Evolutionary conservation across 2,113 vertebrate genomes (phyloP).

Genomic region (Calidris pygmaea): DNA sequence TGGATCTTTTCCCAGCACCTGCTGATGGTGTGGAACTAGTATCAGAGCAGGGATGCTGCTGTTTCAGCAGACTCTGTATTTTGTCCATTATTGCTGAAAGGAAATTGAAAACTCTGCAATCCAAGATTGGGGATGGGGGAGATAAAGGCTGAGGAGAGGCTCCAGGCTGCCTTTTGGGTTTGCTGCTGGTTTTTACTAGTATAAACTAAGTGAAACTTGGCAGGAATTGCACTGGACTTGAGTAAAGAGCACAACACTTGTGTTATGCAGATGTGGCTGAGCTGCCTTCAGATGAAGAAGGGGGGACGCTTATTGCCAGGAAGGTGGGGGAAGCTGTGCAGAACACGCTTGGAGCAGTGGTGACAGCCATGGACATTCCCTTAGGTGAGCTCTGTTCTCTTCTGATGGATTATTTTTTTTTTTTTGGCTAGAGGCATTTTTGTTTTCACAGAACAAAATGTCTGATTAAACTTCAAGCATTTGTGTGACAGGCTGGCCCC

Average conservation of each 20-base stretch:
- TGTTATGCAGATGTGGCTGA: constrained; percentile 83
- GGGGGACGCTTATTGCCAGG: constrained; percentile 91
- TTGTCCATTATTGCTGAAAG: background rate
- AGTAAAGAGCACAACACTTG: background rate
- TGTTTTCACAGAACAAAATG: background rate
- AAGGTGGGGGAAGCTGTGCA: constrained; percentile 97
- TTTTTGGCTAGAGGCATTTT: background rate
- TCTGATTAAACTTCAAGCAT: background rate
- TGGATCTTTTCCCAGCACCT: background rate
- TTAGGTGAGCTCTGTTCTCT: constrained; percentile 80
- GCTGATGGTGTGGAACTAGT: background rate
- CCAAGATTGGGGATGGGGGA: background rate
- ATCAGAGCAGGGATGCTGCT: background rate
- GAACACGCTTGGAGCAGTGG: constrained; percentile 94
- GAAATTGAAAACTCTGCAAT: background rate
- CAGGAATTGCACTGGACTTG: background rate
- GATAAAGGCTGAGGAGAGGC: background rate
- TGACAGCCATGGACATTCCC: constrained; percentile 96
- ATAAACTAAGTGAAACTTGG: background rate
- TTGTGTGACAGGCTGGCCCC: background rate
- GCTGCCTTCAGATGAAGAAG: constrained; percentile 89
- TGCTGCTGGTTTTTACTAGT: background rate
- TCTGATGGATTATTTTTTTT: background rate
- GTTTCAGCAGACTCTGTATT: background rate
- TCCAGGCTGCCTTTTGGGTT: background rate